phyloP scores from a whole-genome alignment of 2,113 vertebrate species.

The Psephotus haematonotus region DNA sequence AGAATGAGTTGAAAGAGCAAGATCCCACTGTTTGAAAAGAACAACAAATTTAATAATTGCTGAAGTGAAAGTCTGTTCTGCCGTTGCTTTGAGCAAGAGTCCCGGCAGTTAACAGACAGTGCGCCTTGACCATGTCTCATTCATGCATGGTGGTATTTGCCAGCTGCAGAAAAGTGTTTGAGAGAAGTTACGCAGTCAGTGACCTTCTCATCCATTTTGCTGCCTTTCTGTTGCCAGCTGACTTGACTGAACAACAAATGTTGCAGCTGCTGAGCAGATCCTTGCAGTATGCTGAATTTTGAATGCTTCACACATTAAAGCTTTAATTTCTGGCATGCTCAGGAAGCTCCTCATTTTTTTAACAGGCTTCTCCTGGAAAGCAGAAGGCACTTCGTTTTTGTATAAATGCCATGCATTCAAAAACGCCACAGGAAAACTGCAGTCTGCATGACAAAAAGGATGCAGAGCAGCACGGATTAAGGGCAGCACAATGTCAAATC shows the following conservation, averaged over 20 bases:
- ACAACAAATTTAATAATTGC: neutral
- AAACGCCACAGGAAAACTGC: neutral
- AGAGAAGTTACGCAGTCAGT: neutral
- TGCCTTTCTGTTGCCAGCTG: neutral
- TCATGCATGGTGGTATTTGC: slow-evolving; percentile 33
- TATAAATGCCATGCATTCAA: neutral
- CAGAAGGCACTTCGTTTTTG: neutral
- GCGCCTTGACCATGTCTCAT: neutral
- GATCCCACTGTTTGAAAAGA: neutral
- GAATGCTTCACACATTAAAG: neutral
- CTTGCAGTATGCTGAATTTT: neutral
- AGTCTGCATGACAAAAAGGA: neutral
- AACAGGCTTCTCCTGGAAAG: neutral
- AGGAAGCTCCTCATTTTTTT: neutral
- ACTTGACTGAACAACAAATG: neutral
- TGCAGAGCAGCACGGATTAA: neutral
- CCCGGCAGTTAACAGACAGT: neutral
- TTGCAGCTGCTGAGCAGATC: neutral
- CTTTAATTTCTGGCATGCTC: neutral
- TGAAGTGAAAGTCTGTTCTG: neutral
- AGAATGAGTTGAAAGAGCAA: neutral
- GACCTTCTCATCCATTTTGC: slow-evolving; percentile 14
- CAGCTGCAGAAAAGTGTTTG: slow-evolving; percentile 10
- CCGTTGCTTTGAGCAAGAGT: neutral
- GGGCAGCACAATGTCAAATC: neutral